Evolutionary conservation across 2,888 invertebrate genomes (phyloP), one percentile per base, ranked within the genome.

Genomic region (Agrochola litura): DNA sequence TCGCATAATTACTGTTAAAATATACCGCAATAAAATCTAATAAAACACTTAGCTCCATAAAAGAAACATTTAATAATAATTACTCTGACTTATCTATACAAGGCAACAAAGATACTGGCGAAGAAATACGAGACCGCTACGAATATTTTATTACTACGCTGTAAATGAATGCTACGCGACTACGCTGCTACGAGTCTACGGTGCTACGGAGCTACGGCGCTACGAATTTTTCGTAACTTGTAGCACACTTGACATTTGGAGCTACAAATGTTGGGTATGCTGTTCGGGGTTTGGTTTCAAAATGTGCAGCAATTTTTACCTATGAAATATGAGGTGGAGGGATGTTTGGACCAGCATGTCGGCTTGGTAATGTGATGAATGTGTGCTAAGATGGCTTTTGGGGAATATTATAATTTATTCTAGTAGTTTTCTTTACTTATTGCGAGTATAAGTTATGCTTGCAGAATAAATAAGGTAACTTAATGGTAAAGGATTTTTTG

Each of bases 151-250:
- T 82, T 74, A 60, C 81, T 63, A 46, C 37, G 37, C 65, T 69
- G 56, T 79, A 79, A 69, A 82, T 84, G n/a, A 84, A 73, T 46
- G 64, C 73, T 84, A 73, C 70, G 81, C 54, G n/a, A 61, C 73
- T 84, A 83, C 73, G 25, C 52, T 56, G 61, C 85, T 81, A 74
- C 77, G 60, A 74, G 56, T 67, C 76, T 85, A 65, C 56, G 70
- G 19, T 12, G 77, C 72, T 81, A 73, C 73, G 68, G 14, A 16
- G 67, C 71, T 82, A 71, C 63, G 65, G n/a, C 14, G 76, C 77
- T 82, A 83, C 82, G 73, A 79, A 77, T 72, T 71, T 76, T 87
- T 82, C 82, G 85, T 86, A 86, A 85, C 67, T 75, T 63, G 79
- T 85, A 81, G 81, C 70, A 66, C 77, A 78, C 86, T 86, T 85